Conservation (phyloP, 2,888 invertebrate genomes). For the Eristalis pertinax region DNA sequence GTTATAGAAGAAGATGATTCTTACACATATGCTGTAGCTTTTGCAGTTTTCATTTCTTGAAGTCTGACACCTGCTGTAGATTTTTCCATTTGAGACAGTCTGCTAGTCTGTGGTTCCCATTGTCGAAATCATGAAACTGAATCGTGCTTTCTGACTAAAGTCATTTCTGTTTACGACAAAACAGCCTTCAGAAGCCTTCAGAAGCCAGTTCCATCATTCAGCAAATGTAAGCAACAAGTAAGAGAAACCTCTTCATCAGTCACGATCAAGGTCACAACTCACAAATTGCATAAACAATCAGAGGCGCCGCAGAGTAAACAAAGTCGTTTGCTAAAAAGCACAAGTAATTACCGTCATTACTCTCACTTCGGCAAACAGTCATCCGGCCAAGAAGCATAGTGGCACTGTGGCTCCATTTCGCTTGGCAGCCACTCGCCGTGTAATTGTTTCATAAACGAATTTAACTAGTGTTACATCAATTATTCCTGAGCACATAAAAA, state of each 20-base stretch:
- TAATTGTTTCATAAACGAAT: constrained; percentile 58
- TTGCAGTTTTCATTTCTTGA: too few species aligned
- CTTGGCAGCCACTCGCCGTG: constrained; percentile 47
- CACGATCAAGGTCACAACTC: constrained; percentile 51
- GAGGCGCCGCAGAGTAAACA: constrained; percentile 19
- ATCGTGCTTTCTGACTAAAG: too few species aligned
- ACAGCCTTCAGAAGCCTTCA: not conserved
- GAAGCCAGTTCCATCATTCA: not conserved
- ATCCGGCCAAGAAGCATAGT: constrained; percentile 15
- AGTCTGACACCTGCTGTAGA: too few species aligned
- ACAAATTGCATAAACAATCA: constrained; percentile 37
- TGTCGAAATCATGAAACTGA: too few species aligned
- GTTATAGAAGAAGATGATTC: too few species aligned
- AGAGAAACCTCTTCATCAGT: constrained; percentile 1
- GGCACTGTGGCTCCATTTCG: constrained; percentile 17
- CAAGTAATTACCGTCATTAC: constrained; percentile 58
- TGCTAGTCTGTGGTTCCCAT: too few species aligned
- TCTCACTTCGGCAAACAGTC: constrained; percentile 39
- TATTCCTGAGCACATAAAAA: constrained; percentile 42
- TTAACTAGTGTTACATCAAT: constrained; percentile 63
- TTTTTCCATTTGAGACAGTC: too few species aligned
- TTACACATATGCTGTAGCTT: too few species aligned
- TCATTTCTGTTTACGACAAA: not conserved
- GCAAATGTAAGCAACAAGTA: not conserved
- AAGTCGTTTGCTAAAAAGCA: constrained; percentile 34